A percentile compares a stretch with the other conserved stretches of the same genome.
Evolutionary conservation across 2,888 invertebrate genomes (phyloP).

Genomic region (Protula sp.): DNA sequence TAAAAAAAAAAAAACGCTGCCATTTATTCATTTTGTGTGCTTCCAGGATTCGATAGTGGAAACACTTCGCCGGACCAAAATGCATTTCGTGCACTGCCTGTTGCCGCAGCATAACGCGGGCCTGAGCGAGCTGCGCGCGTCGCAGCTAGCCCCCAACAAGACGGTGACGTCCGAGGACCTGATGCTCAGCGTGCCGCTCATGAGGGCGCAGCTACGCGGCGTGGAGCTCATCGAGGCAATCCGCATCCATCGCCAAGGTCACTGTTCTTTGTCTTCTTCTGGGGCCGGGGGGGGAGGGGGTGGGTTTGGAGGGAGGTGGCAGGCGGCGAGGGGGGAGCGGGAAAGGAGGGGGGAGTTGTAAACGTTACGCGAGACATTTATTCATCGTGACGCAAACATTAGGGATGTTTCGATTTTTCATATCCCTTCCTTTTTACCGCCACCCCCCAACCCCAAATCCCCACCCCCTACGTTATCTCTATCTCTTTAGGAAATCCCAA

Average conservation of each 20-base stretch:
- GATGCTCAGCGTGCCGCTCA: conserved; percentile 75
- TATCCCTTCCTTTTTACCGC: too few relatives aligned
- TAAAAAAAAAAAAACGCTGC: too few relatives aligned
- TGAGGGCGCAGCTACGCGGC: conserved; percentile 74
- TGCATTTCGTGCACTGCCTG: conserved; percentile 82
- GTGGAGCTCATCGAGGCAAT: conserved; percentile 84
- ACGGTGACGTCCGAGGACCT: conserved; percentile 28
- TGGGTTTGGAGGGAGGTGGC: too few relatives aligned
- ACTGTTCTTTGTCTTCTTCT: conserved; percentile 27
- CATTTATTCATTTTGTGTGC: too few relatives aligned
- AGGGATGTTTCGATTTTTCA: too few relatives aligned
- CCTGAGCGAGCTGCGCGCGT: conserved; percentile 57
- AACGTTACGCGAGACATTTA: too few relatives aligned
- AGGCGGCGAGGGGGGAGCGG: too few relatives aligned
- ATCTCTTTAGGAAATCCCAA: too few relatives aligned
- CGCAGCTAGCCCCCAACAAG: background rate
- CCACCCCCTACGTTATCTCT: too few relatives aligned
- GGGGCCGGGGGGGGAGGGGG: background rate
- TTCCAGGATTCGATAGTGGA: conserved; percentile 82
- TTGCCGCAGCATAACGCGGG: conserved; percentile 75
- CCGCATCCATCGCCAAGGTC: conserved; percentile 82
- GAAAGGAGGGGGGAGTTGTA: background rate
- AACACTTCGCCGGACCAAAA: conserved; percentile 76
- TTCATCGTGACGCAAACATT: too few relatives aligned
- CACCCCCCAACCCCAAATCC: too few relatives aligned